Conservation (phyloP, 2,113 vertebrate species). For the Erythrocercus mccallii region DNA sequence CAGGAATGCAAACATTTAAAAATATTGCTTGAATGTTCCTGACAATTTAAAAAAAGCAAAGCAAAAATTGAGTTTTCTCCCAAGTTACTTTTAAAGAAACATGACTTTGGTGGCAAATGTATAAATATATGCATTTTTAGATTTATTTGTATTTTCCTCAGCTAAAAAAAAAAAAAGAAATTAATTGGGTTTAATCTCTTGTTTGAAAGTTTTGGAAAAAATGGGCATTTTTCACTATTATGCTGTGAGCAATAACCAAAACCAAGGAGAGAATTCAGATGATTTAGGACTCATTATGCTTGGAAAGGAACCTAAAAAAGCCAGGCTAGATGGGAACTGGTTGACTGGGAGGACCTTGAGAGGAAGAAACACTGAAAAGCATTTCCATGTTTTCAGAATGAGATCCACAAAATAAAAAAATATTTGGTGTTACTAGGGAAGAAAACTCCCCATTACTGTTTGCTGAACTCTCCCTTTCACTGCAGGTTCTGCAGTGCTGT, state of each 20-base stretch:
- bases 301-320: background rate
- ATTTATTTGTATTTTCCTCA: background rate
- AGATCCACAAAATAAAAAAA: background rate
- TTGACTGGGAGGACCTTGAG: background rate
- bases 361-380: background rate
- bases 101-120: background rate
- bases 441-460: rapidly evolving
- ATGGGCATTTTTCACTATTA: background rate
- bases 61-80: background rate
- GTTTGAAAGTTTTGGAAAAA: background rate
- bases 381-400: background rate
- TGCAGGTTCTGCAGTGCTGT: background rate
- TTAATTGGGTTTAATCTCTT: background rate
- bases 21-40: background rate
- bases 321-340: background rate
- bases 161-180: background rate
- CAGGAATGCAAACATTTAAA: background rate
- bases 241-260: background rate
- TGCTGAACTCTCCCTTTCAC: background rate
- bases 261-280: background rate
- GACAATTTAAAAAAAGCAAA: background rate
- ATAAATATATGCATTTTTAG: background rate
- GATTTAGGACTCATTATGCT: background rate
- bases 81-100: background rate
- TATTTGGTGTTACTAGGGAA: background rate